These are phyloP conservation scores for Pollicipes pollicipes DNA, from an alignment of 1,140 invertebrate species.

Conservation along the genomic window DNA sequence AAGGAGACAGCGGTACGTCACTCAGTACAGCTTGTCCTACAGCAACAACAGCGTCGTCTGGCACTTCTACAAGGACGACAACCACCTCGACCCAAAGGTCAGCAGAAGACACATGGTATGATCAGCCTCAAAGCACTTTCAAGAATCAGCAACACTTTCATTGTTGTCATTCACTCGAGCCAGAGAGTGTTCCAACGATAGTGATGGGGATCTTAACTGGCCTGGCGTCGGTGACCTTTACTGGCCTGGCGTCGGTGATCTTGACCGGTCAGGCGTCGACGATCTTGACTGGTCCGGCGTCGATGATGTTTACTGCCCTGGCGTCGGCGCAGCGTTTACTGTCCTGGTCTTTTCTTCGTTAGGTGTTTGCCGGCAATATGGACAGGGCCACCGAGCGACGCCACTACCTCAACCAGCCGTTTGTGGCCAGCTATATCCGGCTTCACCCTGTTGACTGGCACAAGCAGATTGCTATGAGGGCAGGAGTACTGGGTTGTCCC, in stretches of 20 bases:
- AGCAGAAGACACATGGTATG: too few relatives aligned
- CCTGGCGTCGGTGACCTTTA: too few relatives aligned
- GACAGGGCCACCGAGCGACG: constrained; percentile 33
- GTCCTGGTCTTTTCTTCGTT: constrained; percentile 4
- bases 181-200: too few relatives aligned
- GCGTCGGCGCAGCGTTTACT: too few relatives aligned
- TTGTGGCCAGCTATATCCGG: constrained; percentile 33
- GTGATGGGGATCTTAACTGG: too few relatives aligned
- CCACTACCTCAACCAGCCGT: constrained; percentile 37
- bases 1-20: constrained; percentile 34
- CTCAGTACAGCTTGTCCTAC: constrained; percentile 36
- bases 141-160: background rate
- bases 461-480: constrained; percentile 32
- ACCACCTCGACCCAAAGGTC: constrained; percentile 37
- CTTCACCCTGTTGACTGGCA: constrained; percentile 36
- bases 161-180: background rate
- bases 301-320: too few relatives aligned
- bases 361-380: constrained; percentile 38
- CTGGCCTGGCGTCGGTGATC: too few relatives aligned
- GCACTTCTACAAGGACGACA: constrained; percentile 39
- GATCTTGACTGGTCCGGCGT: too few relatives aligned
- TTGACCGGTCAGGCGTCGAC: too few relatives aligned
- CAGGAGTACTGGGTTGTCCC: constrained; percentile 35
- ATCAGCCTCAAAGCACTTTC: background rate
- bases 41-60: constrained; percentile 36